phyloP scores from a whole-genome alignment of 2,113 vertebrate genomes.

The Antigone vipio region DNA sequence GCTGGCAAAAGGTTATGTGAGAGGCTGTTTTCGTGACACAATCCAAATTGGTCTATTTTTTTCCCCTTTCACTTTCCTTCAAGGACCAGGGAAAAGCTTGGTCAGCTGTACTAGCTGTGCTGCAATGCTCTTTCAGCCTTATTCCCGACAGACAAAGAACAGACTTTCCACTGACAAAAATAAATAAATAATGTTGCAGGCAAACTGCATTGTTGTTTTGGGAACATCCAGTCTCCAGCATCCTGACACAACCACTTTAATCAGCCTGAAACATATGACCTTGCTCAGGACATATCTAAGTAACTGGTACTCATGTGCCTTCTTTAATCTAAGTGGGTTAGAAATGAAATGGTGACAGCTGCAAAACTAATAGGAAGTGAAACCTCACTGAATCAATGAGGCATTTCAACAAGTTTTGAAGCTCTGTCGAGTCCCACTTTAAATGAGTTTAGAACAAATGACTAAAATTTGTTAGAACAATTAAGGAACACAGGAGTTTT shows the following conservation, averaged over 20 bases:
- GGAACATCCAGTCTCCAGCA: neutral
- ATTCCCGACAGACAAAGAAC: neutral
- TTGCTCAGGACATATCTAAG: neutral
- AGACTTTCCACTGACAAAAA: neutral
- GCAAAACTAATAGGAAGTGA: neutral
- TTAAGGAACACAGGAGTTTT: neutral
- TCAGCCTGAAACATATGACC: neutral
- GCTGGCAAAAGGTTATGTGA: neutral
- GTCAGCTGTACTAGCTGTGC: conserved; percentile 37
- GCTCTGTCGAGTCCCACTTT: neutral
- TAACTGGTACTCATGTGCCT: neutral
- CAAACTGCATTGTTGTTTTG: neutral
- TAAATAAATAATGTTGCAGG: neutral
- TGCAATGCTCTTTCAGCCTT: conserved; percentile 2
- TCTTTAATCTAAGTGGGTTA: neutral
- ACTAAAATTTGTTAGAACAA: neutral
- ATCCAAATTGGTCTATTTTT: neutral
- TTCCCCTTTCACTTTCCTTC: conserved; percentile 29
- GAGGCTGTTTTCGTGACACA: neutral
- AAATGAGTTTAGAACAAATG: neutral
- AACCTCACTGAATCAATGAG: neutral
- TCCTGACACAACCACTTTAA: conserved; percentile 16
- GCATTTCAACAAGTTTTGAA: neutral
- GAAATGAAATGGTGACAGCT: neutral
- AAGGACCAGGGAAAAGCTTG: conserved; percentile 24